phyloP scores from a whole-genome alignment of 2,888 invertebrate genomes.

The Notocelia uddmanniana region DNA sequence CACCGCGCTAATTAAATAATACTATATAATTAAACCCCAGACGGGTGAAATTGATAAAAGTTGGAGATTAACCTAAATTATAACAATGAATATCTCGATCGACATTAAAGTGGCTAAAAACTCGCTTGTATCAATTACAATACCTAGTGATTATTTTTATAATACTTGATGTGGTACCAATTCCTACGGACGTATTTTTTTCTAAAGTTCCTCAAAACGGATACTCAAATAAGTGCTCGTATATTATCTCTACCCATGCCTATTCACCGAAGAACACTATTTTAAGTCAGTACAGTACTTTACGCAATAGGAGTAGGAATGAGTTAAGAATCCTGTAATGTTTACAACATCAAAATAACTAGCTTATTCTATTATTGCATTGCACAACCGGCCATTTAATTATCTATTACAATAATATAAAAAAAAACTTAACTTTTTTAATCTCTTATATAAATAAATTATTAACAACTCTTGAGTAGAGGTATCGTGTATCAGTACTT shows the following conservation, averaged over 20 bases:
- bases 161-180: neutral
- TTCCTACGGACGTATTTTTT: neutral
- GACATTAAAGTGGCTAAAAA: neutral
- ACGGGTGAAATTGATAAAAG: neutral
- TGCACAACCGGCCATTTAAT: constrained; percentile 80
- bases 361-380: constrained; percentile 76
- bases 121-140: neutral
- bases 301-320: constrained; percentile 7
- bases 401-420: constrained; percentile 39
- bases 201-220: neutral
- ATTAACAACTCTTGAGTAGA: constrained; percentile 41
- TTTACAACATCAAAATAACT: constrained; percentile 42
- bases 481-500: constrained; percentile 46
- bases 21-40: neutral
- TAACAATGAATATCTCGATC: neutral
- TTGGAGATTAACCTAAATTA: neutral
- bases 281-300: constrained; percentile 1
- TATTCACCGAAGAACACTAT: constrained; percentile 41
- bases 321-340: constrained; percentile 29
- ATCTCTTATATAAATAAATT: constrained; percentile 38
- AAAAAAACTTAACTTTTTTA: constrained; percentile 47
- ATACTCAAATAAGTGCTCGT: neutral
- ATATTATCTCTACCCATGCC: constrained; percentile 36
- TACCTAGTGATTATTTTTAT: neutral
- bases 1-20: neutral